Evolutionary conservation across 2,888 invertebrate genomes (phyloP).

Genomic region (Caenorhabditis virilis): DNA sequence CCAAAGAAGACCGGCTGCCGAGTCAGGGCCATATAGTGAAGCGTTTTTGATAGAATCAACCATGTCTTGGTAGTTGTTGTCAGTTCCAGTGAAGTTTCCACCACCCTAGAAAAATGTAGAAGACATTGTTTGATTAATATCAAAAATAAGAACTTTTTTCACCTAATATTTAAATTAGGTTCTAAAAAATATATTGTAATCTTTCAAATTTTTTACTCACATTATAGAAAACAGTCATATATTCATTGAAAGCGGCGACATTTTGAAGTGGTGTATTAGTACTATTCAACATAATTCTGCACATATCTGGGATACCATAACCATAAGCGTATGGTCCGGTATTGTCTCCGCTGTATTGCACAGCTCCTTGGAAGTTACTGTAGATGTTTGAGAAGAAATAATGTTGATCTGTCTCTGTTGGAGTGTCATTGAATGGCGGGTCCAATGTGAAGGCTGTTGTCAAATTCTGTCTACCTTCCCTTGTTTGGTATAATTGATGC

Average conservation of each 20-base stretch:
- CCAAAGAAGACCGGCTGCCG: slow-evolving; percentile 78
- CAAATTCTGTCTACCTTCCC: slow-evolving; percentile 29
- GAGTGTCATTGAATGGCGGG: slow-evolving; percentile 34
- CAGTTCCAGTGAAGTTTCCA: slow-evolving; percentile 18
- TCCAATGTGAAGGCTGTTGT: slow-evolving; percentile 28
- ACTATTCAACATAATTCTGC: slow-evolving; percentile 76
- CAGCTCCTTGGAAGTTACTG: slow-evolving; percentile 83
- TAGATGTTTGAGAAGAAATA: slow-evolving; percentile 84
- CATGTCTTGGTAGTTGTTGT: slow-evolving; percentile 37
- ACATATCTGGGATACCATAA: slow-evolving; percentile 83
- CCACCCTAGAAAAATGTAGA: too few relatives aligned
- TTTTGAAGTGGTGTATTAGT: slow-evolving; percentile 33
- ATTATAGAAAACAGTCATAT: slow-evolving; percentile 72
- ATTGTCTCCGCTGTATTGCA: slow-evolving; percentile 93
- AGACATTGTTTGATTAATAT: too few relatives aligned
- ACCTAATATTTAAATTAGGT: too few relatives aligned
- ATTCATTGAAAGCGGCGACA: slow-evolving; percentile 34
- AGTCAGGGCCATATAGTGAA: slow-evolving; percentile 17
- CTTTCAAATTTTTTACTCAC: background rate
- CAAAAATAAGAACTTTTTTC: too few relatives aligned
- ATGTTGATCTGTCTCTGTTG: slow-evolving; percentile 72
- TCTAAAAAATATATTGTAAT: too few relatives aligned
- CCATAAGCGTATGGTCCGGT: slow-evolving; percentile 72
- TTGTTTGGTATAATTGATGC: slow-evolving; percentile 23
- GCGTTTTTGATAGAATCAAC: slow-evolving; percentile 26